A percentile compares a stretch with the other conserved stretches of the same genome.
Evolutionary conservation across 2,113 vertebrate species (phyloP).

Genomic region (cattle (Bos taurus)): DNA sequence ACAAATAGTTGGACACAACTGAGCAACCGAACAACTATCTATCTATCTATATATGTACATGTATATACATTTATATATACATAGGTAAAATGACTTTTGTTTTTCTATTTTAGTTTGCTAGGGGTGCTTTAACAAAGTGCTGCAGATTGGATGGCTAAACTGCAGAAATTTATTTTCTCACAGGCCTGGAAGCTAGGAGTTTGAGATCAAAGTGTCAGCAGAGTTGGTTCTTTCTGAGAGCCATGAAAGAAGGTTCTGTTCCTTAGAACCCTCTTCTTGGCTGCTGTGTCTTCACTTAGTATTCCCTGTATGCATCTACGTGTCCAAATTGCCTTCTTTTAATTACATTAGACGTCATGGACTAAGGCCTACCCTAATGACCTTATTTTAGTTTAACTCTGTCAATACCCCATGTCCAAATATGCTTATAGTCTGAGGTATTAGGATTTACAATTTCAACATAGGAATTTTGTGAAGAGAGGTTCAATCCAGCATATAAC

Average conservation of each 20-base stretch:
- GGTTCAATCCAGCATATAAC: background rate
- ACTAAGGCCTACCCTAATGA: background rate
- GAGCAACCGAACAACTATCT: background rate
- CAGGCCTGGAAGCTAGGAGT: background rate
- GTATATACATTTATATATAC: background rate
- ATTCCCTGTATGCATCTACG: background rate
- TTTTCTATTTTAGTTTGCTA: background rate
- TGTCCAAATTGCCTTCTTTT: background rate
- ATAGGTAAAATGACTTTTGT: background rate
- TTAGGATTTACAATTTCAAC: background rate
- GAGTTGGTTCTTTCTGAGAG: background rate
- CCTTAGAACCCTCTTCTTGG: background rate
- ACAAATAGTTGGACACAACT: background rate
- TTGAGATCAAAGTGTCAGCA: background rate
- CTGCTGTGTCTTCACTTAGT: background rate
- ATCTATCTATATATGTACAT: no score
- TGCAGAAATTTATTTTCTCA: background rate
- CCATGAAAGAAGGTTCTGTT: background rate
- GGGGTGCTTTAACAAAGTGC: background rate
- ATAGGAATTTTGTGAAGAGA: background rate
- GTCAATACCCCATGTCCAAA: background rate
- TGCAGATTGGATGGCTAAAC: background rate
- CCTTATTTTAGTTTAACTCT: background rate
- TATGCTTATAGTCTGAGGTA: background rate
- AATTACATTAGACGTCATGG: background rate